phyloP scores from a whole-genome alignment of 2,797 vertebrate genomes.

The Epinephelus awoara region DNA sequence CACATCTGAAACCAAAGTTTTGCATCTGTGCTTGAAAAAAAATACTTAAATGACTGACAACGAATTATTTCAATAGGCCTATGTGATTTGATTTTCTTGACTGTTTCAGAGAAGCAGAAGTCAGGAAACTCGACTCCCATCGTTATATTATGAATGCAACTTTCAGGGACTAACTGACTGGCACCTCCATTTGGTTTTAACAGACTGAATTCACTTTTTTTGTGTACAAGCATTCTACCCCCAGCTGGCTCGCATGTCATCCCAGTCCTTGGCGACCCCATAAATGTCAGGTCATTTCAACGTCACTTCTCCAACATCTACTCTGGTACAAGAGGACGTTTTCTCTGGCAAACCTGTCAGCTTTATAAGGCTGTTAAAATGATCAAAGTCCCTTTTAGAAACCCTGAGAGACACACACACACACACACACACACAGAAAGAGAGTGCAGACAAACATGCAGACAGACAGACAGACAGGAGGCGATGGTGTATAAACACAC shows the following conservation, averaged over 20 bases:
- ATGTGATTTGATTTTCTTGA: not conserved
- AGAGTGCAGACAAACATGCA: conserved; percentile 25
- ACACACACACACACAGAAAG: not conserved
- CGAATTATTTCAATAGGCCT: too few species aligned
- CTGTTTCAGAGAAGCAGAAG: not conserved
- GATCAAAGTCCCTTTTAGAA: conserved; percentile 78
- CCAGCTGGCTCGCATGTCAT: conserved; percentile 53
- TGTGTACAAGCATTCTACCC: conserved; percentile 34
- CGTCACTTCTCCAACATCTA: conserved; percentile 71
- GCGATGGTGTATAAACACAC: conserved; percentile 40
- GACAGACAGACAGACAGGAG: conserved; percentile 33
- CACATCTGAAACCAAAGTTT: not conserved
- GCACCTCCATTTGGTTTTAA: conserved; percentile 46
- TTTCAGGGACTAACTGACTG: conserved; percentile 18
- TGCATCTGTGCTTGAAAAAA: too few species aligned
- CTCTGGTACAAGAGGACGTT: conserved; percentile 65
- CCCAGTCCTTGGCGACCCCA: conserved; percentile 67
- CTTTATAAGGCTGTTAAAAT: conserved; percentile 81
- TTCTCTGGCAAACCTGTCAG: conserved; percentile 76
- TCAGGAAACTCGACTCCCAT: not conserved
- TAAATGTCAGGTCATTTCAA: conserved; percentile 80
- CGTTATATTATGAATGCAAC: not conserved
- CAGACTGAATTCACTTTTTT: conserved; percentile 17
- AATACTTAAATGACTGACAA: too few species aligned
- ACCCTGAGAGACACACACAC: conserved; percentile 47